These are phyloP conservation scores for Synergus japonicus DNA, from an alignment of 2,888 invertebrate species.

Conservation along the genomic window DNA sequence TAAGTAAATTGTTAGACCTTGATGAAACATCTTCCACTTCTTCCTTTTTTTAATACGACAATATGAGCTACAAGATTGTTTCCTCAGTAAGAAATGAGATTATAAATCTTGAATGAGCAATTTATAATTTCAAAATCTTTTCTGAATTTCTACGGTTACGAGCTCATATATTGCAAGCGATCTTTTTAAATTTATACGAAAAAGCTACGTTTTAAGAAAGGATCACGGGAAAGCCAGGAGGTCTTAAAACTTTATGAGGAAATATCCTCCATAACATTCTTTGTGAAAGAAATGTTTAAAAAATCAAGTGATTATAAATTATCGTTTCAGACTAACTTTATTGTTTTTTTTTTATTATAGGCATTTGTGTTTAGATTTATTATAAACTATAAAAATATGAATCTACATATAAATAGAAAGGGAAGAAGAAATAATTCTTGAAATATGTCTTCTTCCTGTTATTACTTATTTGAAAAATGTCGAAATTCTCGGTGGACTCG, in stretches of 20 bases:
- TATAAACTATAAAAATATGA: too few relatives aligned
- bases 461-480: neutral
- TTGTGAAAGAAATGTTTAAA: neutral
- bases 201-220: too few relatives aligned
- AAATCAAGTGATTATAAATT: neutral
- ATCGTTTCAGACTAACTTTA: neutral
- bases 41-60: too few relatives aligned
- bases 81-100: neutral
- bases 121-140: neutral
- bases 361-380: too few relatives aligned
- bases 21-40: too few relatives aligned
- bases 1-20: too few relatives aligned
- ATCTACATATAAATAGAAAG: neutral
- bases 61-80: too few relatives aligned
- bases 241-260: neutral
- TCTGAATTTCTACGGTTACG: neutral
- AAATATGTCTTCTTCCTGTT: neutral
- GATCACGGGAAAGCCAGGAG: neutral
- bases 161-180: neutral
- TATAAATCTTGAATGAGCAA: neutral
- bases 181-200: neutral
- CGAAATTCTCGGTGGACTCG: neutral
- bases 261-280: neutral
- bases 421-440: neutral
- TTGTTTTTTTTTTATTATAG: neutral